These are phyloP conservation scores for Bombus fervidus DNA, from an alignment of 1,140 invertebrate genomes.

Conservation along the genomic window DNA sequence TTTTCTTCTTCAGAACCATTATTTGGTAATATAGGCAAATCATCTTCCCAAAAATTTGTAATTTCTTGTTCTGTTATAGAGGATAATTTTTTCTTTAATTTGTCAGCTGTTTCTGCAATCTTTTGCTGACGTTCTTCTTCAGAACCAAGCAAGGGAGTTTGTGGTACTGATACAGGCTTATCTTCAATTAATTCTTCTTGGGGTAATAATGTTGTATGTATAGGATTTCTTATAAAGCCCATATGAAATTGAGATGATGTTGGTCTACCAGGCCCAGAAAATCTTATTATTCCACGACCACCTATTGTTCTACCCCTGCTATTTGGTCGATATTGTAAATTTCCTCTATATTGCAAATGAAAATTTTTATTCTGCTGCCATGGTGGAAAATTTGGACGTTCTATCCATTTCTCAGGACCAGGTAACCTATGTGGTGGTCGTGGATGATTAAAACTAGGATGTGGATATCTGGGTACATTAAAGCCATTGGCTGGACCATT, in stretches of 20 bases:
- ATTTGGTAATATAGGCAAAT: conserved; percentile 50
- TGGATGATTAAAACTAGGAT: conserved; percentile 48
- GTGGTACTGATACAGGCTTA: background rate
- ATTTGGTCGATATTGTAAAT: conserved; percentile 19
- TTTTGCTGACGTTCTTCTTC: conserved; percentile 78
- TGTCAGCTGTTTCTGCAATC: conserved; percentile 77
- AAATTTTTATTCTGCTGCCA: conserved; percentile 53
- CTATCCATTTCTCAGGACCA: conserved; percentile 46
- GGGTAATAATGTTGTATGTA: background rate
- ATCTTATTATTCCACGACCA: conserved; percentile 13
- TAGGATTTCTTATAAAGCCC: conserved; percentile 1
- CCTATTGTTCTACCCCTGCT: conserved; percentile 9
- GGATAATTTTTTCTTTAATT: conserved; percentile 75
- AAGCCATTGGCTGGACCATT: conserved; percentile 47
- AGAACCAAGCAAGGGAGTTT: conserved; percentile 72
- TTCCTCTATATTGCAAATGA: conserved; percentile 30
- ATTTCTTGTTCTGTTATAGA: conserved; percentile 68
- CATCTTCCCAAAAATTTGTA: conserved; percentile 71
- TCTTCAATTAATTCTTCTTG: background rate
- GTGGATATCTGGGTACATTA: conserved; percentile 46
- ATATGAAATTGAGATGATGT: background rate
- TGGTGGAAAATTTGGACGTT: conserved; percentile 14
- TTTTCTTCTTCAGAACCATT: conserved; percentile 21
- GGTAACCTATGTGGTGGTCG: conserved; percentile 24
- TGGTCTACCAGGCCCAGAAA: conserved; percentile 41